Conservation (phyloP, 2,113 vertebrate species). For the Callithrix jacchus region DNA sequence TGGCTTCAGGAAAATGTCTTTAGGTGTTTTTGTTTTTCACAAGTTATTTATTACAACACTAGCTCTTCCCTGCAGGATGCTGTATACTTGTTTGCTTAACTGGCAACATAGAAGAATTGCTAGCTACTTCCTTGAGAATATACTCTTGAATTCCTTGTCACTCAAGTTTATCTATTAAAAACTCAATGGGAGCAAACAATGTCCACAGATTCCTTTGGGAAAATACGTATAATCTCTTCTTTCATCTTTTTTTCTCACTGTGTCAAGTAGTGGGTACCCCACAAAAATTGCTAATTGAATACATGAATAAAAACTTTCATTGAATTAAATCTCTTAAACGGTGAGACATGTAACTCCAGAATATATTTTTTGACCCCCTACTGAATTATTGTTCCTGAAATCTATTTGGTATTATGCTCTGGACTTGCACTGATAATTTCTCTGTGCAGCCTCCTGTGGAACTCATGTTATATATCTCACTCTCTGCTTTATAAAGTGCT, state of each 20-base stretch:
- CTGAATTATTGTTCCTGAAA: not conserved
- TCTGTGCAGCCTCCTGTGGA: not conserved
- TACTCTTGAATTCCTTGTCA: conserved; percentile 41
- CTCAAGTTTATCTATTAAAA: conserved; percentile 31
- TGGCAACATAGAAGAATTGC: not conserved
- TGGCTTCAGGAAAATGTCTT: not conserved
- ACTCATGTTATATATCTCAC: not conserved
- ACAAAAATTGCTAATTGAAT: not conserved
- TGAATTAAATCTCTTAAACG: not conserved
- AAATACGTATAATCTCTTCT: not conserved
- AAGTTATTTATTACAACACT: not conserved
- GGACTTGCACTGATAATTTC: not conserved
- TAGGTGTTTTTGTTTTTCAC: not conserved
- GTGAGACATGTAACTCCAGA: not conserved
- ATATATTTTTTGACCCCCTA: not conserved
- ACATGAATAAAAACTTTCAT: not conserved
- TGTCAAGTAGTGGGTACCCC: not conserved
- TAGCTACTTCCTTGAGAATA: not conserved
- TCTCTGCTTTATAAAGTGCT: not conserved
- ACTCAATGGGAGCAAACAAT: not conserved
- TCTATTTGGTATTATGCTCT: not conserved
- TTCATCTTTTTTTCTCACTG: conserved; percentile 9
- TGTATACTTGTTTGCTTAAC: not conserved
- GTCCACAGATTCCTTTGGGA: not conserved
- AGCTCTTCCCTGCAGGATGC: not conserved